These are phyloP conservation scores for Nemoura dubitans DNA, from an alignment of 2,888 invertebrate species.

Conservation along the genomic window DNA sequence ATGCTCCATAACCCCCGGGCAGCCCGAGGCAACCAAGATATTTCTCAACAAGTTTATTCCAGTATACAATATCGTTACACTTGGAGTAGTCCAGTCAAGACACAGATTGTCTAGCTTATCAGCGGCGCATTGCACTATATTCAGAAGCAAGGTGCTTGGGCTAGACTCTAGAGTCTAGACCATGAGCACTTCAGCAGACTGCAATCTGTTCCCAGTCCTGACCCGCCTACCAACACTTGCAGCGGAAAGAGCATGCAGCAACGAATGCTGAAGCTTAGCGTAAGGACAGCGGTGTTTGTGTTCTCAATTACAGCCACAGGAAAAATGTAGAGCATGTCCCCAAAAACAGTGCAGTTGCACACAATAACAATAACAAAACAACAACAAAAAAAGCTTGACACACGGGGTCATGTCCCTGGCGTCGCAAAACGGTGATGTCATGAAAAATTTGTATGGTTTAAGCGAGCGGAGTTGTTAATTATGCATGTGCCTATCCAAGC, in stretches of 20 bases:
- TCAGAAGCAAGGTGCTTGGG: not conserved
- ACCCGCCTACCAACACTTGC: not conserved
- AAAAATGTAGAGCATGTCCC: not conserved
- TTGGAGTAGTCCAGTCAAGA: not conserved
- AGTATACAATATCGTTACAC: not conserved
- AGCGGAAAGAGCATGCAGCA: not conserved
- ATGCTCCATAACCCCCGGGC: not conserved
- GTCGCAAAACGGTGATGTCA: not conserved
- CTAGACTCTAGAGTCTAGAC: too few relatives aligned
- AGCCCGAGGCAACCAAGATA: not conserved
- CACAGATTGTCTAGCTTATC: not conserved
- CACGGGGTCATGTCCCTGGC: not conserved
- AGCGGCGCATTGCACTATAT: not conserved
- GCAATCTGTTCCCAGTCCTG: not conserved
- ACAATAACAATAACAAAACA: not conserved
- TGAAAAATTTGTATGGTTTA: constrained; percentile 9
- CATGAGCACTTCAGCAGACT: not conserved
- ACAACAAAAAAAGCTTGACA: not conserved
- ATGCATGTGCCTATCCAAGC: constrained; percentile 4
- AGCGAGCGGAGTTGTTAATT: not conserved
- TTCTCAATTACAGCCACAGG: not conserved
- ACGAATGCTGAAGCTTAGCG: not conserved
- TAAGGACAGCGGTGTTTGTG: not conserved
- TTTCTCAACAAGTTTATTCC: not conserved
- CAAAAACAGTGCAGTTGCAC: constrained; percentile 3